These are phyloP conservation scores for Puntigrus tetrazona DNA, from an alignment of 2,113 vertebrate genomes.

Conservation along the genomic window DNA sequence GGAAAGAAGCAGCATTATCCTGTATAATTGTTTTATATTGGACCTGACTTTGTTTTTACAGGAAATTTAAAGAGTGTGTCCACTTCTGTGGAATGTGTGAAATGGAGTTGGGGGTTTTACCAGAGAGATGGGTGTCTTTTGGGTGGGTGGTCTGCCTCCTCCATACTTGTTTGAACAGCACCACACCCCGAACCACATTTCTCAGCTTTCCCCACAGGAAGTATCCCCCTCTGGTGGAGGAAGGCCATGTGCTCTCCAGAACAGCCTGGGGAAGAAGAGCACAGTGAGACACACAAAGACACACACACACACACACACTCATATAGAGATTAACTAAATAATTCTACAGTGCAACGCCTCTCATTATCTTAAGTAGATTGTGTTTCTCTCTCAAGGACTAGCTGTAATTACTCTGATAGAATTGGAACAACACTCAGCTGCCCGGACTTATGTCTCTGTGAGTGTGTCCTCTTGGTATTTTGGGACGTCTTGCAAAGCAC, in stretches of 20 bases:
- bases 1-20: not conserved
- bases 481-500: conserved; percentile 35
- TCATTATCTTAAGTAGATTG: conserved; percentile 54
- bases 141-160: conserved; percentile 78
- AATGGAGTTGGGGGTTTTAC: conserved; percentile 67
- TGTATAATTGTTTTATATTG: not conserved
- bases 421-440: conserved; percentile 52
- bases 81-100: not conserved
- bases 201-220: conserved; percentile 97
- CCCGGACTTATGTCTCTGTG: conserved; percentile 35
- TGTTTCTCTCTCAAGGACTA: conserved; percentile 47
- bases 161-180: conserved; percentile 91
- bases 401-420: conserved; percentile 55
- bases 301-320: not conserved
- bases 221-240: conserved; percentile 92
- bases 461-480: conserved; percentile 33
- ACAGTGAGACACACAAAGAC: not conserved
- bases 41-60: conserved; percentile 5
- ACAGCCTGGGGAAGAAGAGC: conserved; percentile 81
- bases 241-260: conserved; percentile 97
- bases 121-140: conserved; percentile 81
- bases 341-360: conserved; percentile 44
- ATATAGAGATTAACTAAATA: conserved; percentile 43
- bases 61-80: not conserved
- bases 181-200: conserved; percentile 89